Base-by-base conservation (phyloP, 2,797 vertebrate species). In the Selene dorsalis region DNA sequence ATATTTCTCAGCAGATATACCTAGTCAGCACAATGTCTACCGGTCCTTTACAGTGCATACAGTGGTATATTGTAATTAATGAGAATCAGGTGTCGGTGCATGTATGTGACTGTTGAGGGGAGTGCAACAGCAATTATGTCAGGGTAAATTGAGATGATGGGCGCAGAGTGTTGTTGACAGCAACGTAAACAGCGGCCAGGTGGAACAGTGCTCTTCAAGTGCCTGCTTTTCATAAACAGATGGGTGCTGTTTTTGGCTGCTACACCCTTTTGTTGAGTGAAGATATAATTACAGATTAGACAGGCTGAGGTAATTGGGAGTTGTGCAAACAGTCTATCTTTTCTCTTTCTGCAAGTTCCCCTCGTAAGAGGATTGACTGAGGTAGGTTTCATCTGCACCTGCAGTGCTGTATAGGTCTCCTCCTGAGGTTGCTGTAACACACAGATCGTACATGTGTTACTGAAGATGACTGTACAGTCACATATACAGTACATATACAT, bases 211-310 rank as follows among this genome's bases (percentile, higher is more conserved):
- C 68, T 85, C 74, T 84, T 87, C 85, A 79, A 85, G 75, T 60
- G 41, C 79, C 66, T 82, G 72, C 77, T 84, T 91, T 91, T 90
- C 82, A 83, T 83, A 88, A 93, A 89, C 94, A 94, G 94, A 93
- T 93, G 93, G 92, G 69, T 2, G 53, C 87, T 80, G 86, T 90
- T 94, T 86, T 88, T 85, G 67, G 75, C 85, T 75, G 77, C 81
- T 84, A 76, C 87, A 85, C 81, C 82, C 87, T 79, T 89, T 87
- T 92, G 80, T 88, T 78, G 84, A 84, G 73, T 85, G 89, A 90
- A 91, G 84, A 90, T 90, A 92, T 93, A 92, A 94, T 92, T 92
- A 90, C 83, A 88, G 83, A 93, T 89, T 88, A 85, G 84, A 90
- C 73, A 77, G 72, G 28, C 60, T 68, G 83, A 84, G 78, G 79